These are phyloP conservation scores for Aphelenchoides fujianensis DNA, from an alignment of 1,140 invertebrate species.

Conservation along the genomic window DNA sequence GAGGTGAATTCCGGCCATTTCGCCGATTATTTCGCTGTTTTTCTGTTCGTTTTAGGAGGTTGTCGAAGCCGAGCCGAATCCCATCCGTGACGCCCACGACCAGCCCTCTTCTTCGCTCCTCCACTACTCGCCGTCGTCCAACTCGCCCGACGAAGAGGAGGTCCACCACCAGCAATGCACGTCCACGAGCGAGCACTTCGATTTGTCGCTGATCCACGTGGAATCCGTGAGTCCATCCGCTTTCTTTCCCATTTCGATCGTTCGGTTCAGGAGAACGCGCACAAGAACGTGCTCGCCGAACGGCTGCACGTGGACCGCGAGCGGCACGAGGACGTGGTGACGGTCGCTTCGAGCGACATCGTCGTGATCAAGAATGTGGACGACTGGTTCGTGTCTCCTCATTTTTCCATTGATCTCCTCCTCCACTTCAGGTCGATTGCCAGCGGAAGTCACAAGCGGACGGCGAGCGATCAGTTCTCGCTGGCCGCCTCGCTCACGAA, in stretches of 20 bases:
- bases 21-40: slow-evolving; percentile 15
- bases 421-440: slow-evolving; percentile 49
- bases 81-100: slow-evolving; percentile 53
- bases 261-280: too few species aligned
- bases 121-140: slow-evolving; percentile 51
- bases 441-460: slow-evolving; percentile 39
- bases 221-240: slow-evolving; percentile 24
- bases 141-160: slow-evolving; percentile 54
- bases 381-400: slow-evolving; percentile 39
- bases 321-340: slow-evolving; percentile 37
- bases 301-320: neutral
- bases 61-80: slow-evolving; percentile 52
- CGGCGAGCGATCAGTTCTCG: slow-evolving; percentile 27
- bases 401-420: slow-evolving; percentile 4
- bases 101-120: slow-evolving; percentile 23
- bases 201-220: slow-evolving; percentile 47
- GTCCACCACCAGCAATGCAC: neutral
- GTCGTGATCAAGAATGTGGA: slow-evolving; percentile 48
- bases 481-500: neutral
- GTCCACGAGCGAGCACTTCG: slow-evolving; percentile 28
- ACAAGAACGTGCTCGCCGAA: too few species aligned
- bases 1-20: slow-evolving; percentile 2
- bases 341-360: slow-evolving; percentile 51
- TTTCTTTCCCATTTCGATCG: slow-evolving; percentile 1
- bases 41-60: slow-evolving; percentile 35